Evolutionary conservation across 2,113 vertebrate species (phyloP).

Genomic region (Nerophis lumbriciformis): DNA sequence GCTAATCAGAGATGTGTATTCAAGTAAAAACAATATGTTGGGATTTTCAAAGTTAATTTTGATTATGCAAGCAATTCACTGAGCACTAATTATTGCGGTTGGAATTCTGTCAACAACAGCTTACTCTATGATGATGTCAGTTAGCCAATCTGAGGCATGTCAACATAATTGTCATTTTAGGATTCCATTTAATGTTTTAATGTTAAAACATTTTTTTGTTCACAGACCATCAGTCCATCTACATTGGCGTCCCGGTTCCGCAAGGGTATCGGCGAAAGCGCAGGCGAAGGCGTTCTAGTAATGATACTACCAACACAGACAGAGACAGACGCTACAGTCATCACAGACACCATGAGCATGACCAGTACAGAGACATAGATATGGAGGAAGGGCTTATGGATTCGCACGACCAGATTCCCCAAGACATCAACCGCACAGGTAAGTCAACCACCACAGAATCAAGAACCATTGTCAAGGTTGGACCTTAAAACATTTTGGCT

Average conservation of each 20-base stretch:
- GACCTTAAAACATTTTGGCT: not conserved
- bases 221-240: conserved; percentile 83
- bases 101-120: no score
- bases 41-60: no score
- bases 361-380: conserved; percentile 63
- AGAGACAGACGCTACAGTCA: conserved; percentile 58
- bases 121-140: no score
- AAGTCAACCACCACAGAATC: conserved; percentile 50
- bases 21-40: no score
- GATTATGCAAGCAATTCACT: no score
- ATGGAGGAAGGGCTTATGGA: conserved; percentile 62
- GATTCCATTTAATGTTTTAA: no score
- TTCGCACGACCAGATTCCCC: conserved; percentile 54
- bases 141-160: no score
- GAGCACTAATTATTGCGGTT: no score
- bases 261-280: conserved; percentile 80
- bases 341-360: conserved; percentile 56
- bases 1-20: no score
- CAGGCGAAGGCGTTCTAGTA: conserved; percentile 75
- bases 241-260: conserved; percentile 85
- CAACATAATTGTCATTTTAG: no score
- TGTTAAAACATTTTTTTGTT: not conserved
- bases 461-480: not conserved
- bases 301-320: conserved; percentile 63
- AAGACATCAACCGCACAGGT: conserved; percentile 80